Percentiles rank a stretch among this genome's conserved stretches.
Conservation (phyloP, 1,140 invertebrate genomes). For the Caerostris extrusa region DNA sequence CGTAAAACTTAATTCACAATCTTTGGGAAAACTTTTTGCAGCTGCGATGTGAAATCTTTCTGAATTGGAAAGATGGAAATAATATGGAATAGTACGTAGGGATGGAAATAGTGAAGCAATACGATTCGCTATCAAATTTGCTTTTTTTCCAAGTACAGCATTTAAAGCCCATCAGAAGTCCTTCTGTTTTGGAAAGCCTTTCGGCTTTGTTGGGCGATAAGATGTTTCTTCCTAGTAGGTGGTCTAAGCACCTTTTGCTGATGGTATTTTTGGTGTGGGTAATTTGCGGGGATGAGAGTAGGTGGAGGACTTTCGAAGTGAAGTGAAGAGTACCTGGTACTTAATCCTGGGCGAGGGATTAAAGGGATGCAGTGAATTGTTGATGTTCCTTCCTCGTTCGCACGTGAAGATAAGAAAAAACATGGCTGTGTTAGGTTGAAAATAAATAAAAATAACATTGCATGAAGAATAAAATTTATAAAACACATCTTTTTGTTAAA, state of each 20-base stretch:
- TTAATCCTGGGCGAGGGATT: constrained; percentile 35
- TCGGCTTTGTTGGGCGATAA: constrained; percentile 37
- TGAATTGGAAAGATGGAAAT: not conserved
- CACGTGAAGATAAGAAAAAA: too few relatives aligned
- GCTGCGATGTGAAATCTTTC: not conserved
- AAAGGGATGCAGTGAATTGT: not conserved
- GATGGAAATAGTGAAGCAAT: not conserved
- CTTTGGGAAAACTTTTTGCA: not conserved
- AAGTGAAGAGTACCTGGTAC: not conserved
- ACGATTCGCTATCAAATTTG: constrained; percentile 35
- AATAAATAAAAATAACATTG: too few relatives aligned
- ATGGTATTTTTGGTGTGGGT: constrained; percentile 9
- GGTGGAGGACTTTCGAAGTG: not conserved
- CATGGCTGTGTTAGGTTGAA: too few relatives aligned
- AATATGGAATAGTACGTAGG: not conserved
- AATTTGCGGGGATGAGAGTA: not conserved
- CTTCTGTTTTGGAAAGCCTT: constrained; percentile 19
- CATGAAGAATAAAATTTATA: too few relatives aligned
- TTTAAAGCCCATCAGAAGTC: constrained; percentile 38
- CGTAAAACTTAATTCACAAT: not conserved
- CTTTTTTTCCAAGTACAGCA: constrained; percentile 41
- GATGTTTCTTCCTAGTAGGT: not conserved
- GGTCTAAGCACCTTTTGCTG: not conserved
- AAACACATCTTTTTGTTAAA: too few relatives aligned
- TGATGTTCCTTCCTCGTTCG: not conserved